Conservation (phyloP, 2,888 invertebrate genomes). For the Amiota minor region DNA sequence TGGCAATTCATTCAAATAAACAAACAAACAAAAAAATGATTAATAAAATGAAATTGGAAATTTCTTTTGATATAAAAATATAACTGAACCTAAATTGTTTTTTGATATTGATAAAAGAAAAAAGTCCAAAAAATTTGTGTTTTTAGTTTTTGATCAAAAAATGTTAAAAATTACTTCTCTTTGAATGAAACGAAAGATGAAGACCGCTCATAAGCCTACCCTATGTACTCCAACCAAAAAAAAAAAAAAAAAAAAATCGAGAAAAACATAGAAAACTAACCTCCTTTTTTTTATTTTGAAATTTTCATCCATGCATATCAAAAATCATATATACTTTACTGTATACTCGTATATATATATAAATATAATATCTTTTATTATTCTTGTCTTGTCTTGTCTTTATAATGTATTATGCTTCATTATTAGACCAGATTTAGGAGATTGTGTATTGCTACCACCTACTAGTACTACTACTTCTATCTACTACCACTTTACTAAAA, state of each 20-base stretch:
- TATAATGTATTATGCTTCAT: background rate
- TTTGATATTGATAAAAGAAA: slow-evolving; percentile 43
- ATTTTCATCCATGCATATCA: slow-evolving; percentile 36
- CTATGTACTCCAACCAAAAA: slow-evolving; percentile 71
- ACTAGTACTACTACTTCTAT: too few species aligned
- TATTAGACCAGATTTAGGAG: too few species aligned
- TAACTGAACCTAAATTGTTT: slow-evolving; percentile 68
- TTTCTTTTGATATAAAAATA: slow-evolving; percentile 57
- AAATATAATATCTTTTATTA: too few species aligned
- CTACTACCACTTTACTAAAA: too few species aligned
- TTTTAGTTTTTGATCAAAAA: too few species aligned
- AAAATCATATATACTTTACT: too few species aligned
- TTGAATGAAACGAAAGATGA: slow-evolving; percentile 66
- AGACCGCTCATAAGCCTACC: slow-evolving; percentile 74
- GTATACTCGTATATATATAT: too few species aligned
- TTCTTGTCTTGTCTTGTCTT: background rate
- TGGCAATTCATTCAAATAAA: slow-evolving; percentile 42
- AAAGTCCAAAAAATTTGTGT: background rate
- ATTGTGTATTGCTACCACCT: too few species aligned
- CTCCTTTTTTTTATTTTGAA: slow-evolving; percentile 30
- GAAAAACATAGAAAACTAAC: background rate
- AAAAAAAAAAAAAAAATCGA: slow-evolving; percentile 37
- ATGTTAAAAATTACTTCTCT: slow-evolving; percentile 36
- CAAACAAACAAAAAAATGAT: slow-evolving; percentile 40
- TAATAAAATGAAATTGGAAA: slow-evolving; percentile 59